Evolutionary conservation across 2,888 invertebrate genomes (phyloP).

Genomic region (Cynaeus angustus): DNA sequence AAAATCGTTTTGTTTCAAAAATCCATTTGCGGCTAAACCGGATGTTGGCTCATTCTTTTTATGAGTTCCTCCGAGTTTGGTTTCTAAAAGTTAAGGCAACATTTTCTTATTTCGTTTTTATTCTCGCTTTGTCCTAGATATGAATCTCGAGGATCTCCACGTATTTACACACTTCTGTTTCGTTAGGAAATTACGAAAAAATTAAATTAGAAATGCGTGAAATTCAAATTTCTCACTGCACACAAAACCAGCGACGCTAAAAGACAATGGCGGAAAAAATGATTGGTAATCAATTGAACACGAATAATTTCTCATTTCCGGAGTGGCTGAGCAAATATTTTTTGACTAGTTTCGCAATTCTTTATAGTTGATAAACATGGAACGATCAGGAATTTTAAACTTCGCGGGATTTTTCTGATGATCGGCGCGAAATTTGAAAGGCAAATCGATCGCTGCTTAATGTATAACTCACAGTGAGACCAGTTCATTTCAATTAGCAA

Average conservation of each 20-base stretch:
- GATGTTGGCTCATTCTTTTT: slow-evolving; percentile 36
- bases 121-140: no score
- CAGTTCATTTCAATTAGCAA: slow-evolving; percentile 1
- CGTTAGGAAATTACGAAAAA: slow-evolving; percentile 1
- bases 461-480: not conserved
- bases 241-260: not conserved
- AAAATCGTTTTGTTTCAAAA: slow-evolving; percentile 24
- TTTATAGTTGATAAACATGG: no score
- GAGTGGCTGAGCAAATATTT: not conserved
- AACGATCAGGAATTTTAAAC: no score
- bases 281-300: slow-evolving; percentile 17
- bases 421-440: no score
- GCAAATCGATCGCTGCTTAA: not conserved
- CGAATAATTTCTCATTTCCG: slow-evolving; percentile 17
- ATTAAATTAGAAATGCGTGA: slow-evolving; percentile 19
- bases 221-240: slow-evolving; percentile 17
- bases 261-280: slow-evolving; percentile 19
- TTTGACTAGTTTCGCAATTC: not conserved
- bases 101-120: no score
- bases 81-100: not conserved
- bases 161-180: not conserved
- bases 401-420: no score
- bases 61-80: not conserved
- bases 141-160: no score
- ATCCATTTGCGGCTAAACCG: slow-evolving; percentile 34